These are phyloP conservation scores for Gonatopus flavifemur DNA, from an alignment of 1,140 invertebrate species.

Conservation along the genomic window DNA sequence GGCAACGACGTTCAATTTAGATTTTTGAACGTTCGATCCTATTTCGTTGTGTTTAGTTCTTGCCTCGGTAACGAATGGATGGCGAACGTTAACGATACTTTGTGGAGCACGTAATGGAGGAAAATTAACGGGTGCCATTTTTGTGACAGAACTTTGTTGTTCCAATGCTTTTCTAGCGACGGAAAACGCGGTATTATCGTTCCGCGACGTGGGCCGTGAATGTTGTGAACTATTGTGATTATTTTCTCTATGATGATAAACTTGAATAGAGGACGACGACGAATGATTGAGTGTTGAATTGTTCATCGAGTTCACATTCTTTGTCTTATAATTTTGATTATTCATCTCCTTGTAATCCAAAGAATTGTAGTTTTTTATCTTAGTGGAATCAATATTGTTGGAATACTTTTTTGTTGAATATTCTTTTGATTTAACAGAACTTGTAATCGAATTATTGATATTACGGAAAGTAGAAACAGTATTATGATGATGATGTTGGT, in stretches of 20 bases:
- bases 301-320: conserved; percentile 15
- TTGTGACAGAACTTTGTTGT: conserved; percentile 27
- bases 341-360: conserved; percentile 28
- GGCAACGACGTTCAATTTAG: conserved; percentile 22
- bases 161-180: conserved; percentile 30
- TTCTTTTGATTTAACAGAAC: conserved; percentile 26
- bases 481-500: no score
- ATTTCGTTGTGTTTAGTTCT: conserved; percentile 31
- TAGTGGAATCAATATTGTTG: conserved; percentile 23
- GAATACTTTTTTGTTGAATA: conserved; percentile 27
- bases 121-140: conserved; percentile 39
- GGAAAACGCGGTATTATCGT: conserved; percentile 20
- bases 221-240: conserved; percentile 9
- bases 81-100: conserved; percentile 42
- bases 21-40: conserved; percentile 16
- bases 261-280: conserved; percentile 12
- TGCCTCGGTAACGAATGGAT: conserved; percentile 39
- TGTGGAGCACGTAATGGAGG: conserved; percentile 41
- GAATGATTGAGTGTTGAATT: conserved; percentile 22
- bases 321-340: conserved; percentile 32
- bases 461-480: conserved; percentile 17
- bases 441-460: no score
- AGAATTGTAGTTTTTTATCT: conserved; percentile 29
- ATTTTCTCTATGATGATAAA: conserved; percentile 19
- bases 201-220: conserved; percentile 15